phyloP scores from a whole-genome alignment of 2,113 vertebrate species.

The Orientallactaga bullata region DNA sequence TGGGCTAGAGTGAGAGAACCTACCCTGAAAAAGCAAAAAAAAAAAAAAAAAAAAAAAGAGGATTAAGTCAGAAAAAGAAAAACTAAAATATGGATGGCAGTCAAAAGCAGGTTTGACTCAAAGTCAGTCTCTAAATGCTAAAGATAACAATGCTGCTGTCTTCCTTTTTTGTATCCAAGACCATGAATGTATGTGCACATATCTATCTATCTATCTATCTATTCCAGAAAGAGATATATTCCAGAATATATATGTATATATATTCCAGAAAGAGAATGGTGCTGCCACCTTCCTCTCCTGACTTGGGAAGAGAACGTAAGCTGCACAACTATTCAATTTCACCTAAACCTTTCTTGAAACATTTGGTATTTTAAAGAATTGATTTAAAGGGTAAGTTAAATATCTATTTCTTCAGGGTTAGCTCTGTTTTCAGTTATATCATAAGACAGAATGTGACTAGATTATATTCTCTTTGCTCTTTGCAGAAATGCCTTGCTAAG shows the following conservation, averaged over 20 bases:
- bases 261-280: not conserved
- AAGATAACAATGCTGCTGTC: not conserved
- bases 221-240: not conserved
- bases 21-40: too few relatives aligned
- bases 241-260: not conserved
- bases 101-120: not conserved
- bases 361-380: conserved; percentile 56
- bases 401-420: conserved; percentile 41
- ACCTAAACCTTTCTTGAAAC: conserved; percentile 31
- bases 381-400: conserved; percentile 12
- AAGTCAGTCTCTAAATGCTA: not conserved
- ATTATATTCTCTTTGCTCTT: conserved; percentile 29
- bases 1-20: too few relatives aligned
- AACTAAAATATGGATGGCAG: not conserved
- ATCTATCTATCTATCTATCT: not conserved
- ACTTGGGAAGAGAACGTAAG: not conserved
- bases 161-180: not conserved
- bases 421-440: conserved; percentile 26
- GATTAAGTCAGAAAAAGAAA: not conserved
- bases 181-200: not conserved
- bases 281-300: too few relatives aligned
- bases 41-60: too few relatives aligned
- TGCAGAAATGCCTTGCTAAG: conserved; percentile 36
- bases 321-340: not conserved
- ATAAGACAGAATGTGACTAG: not conserved